Evolutionary conservation across 2,797 vertebrate species (phyloP).

Genomic region (Macropodus opercularis): DNA sequence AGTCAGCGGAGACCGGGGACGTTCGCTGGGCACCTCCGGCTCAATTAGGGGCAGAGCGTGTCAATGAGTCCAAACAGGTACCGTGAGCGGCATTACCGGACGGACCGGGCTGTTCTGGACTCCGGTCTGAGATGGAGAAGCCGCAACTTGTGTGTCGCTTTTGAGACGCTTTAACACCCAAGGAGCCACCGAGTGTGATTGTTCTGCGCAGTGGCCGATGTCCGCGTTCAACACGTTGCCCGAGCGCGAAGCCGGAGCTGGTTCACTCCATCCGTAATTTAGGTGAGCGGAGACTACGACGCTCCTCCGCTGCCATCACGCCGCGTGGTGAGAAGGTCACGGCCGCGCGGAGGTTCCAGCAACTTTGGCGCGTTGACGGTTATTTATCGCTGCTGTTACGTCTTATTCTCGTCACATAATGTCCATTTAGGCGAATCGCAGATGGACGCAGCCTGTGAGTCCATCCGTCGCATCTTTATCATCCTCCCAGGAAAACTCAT

Average conservation of each 20-base stretch:
- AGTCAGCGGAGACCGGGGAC: constrained; percentile 6
- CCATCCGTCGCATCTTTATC: neutral
- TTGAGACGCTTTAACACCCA: constrained; percentile 14
- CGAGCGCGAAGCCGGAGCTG: constrained; percentile 55
- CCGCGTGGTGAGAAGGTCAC: neutral
- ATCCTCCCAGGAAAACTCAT: neutral
- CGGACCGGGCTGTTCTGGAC: constrained; percentile 43
- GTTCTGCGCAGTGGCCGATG: constrained; percentile 27
- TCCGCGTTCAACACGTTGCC: constrained; percentile 81
- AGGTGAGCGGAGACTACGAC: constrained; percentile 69
- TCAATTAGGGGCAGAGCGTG: constrained; percentile 24
- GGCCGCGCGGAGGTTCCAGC: too few species aligned
- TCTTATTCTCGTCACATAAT: constrained; percentile 1
- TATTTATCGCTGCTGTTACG: neutral
- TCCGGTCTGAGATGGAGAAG: constrained; percentile 48
- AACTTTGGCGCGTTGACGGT: too few species aligned
- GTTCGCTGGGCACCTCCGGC: constrained; percentile 37
- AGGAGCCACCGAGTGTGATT: constrained; percentile 6
- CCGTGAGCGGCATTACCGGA: constrained; percentile 44
- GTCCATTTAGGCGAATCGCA: neutral
- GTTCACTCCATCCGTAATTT: constrained; percentile 58
- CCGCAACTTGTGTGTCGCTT: constrained; percentile 45
- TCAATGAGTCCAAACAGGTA: constrained; percentile 54
- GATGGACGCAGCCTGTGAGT: neutral
- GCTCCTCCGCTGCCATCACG: neutral